phyloP scores from a whole-genome alignment of 2,797 vertebrate species.

The Phalloptychus januarius region DNA sequence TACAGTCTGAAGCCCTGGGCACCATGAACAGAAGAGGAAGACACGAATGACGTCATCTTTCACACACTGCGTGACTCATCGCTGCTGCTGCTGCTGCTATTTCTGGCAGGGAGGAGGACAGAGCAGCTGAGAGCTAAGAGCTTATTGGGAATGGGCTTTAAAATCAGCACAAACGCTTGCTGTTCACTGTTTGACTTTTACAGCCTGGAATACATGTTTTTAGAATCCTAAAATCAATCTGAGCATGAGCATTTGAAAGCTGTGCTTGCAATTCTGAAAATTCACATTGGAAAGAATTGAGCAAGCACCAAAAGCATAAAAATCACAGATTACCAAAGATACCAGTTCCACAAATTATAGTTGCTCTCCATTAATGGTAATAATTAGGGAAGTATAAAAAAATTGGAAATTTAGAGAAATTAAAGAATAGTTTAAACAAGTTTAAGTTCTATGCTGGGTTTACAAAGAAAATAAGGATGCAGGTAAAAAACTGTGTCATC shows the following conservation, averaged over 20 bases:
- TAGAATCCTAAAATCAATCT: not conserved
- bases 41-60: conserved; percentile 76
- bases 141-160: conserved; percentile 30
- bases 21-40: conserved; percentile 70
- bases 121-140: conserved; percentile 47
- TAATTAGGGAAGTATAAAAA: not conserved
- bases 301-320: not conserved
- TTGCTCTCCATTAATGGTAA: not conserved
- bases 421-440: not conserved
- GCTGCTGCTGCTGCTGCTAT: conserved; percentile 70
- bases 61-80: conserved; percentile 79
- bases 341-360: not conserved
- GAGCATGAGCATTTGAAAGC: not conserved
- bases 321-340: not conserved
- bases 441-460: not conserved
- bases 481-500: not conserved
- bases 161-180: conserved; percentile 10
- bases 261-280: not conserved
- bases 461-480: not conserved
- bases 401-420: too few relatives aligned
- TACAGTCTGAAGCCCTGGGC: conserved; percentile 70
- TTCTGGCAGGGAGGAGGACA: conserved; percentile 52
- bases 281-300: not conserved
- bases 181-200: conserved; percentile 6
- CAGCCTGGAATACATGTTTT: conserved; percentile 7